Conservation (phyloP, 2,888 invertebrate species). For the Orchestes rusci region DNA sequence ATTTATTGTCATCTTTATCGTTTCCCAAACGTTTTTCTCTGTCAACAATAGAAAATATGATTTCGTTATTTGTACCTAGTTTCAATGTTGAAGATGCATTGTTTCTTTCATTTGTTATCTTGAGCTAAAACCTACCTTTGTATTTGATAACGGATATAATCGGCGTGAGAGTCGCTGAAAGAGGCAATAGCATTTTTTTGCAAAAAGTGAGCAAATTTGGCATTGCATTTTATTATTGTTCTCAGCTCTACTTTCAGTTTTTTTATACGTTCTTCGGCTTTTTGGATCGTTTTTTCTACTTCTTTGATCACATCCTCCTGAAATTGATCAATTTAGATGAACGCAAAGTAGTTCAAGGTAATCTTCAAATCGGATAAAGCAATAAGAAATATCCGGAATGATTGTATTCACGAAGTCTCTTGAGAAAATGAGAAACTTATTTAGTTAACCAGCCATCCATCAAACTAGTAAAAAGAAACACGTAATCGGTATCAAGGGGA, state of each 20-base stretch:
- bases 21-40: constrained; percentile 32
- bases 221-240: constrained; percentile 32
- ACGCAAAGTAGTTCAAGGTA: no score
- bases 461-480: no score
- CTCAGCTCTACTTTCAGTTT: constrained; percentile 33
- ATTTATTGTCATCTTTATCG: constrained; percentile 23
- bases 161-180: constrained; percentile 37
- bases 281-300: constrained; percentile 27
- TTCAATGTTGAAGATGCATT: neutral
- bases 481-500: no score
- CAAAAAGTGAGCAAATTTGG: constrained; percentile 38
- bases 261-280: constrained; percentile 26
- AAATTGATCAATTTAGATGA: constrained; percentile 30
- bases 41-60: constrained; percentile 1
- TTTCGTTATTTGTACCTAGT: neutral
- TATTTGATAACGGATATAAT: constrained; percentile 37
- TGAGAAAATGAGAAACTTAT: no score
- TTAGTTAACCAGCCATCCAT: no score
- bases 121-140: constrained; percentile 35
- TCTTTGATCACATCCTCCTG: constrained; percentile 28
- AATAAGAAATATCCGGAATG: no score
- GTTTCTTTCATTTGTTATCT: neutral
- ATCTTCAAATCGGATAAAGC: no score
- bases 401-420: no score
- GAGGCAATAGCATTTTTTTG: constrained; percentile 37